A percentile compares a stretch with the other conserved stretches of the same genome.
phyloP scores from a whole-genome alignment of 1,140 invertebrate species.

The Calosoma granatense region DNA sequence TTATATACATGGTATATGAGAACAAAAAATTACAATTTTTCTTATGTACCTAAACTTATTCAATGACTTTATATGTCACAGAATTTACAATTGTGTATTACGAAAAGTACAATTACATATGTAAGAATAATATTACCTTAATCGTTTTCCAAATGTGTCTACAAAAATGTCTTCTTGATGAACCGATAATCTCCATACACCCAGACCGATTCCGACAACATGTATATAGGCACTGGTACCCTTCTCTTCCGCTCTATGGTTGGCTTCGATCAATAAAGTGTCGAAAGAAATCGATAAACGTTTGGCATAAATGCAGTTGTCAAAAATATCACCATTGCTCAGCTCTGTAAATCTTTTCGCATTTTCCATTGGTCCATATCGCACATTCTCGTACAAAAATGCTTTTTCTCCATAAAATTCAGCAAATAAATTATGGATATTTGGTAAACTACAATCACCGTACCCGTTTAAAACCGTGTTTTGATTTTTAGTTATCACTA shows the following conservation, averaged over 20 bases:
- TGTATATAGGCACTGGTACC: conserved; percentile 27
- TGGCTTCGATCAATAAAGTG: conserved; percentile 27
- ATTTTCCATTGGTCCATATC: conserved; percentile 8
- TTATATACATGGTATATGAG: no score
- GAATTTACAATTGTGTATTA: no score
- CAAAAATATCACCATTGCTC: conserved; percentile 21
- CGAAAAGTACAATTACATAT: conserved; percentile 13
- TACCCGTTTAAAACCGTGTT: conserved; percentile 34
- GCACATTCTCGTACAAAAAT: neutral
- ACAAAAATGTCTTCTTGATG: conserved; percentile 39
- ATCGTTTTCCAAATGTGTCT: conserved; percentile 35
- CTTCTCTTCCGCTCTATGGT: conserved; percentile 23
- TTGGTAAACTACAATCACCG: conserved; percentile 33
- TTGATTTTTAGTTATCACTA: conserved; percentile 35
- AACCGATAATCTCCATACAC: conserved; percentile 38
- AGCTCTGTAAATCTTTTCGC: conserved; percentile 13
- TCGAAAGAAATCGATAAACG: conserved; percentile 27
- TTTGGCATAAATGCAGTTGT: conserved; percentile 28
- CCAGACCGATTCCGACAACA: conserved; percentile 38
- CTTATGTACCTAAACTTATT: no score
- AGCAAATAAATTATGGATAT: conserved; percentile 29
- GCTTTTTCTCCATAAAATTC: conserved; percentile 24
- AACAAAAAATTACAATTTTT: no score
- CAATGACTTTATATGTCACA: no score
- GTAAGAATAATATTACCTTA: no score